Conservation (phyloP, 2,797 vertebrate genomes). For the Danio kyathit region DNA sequence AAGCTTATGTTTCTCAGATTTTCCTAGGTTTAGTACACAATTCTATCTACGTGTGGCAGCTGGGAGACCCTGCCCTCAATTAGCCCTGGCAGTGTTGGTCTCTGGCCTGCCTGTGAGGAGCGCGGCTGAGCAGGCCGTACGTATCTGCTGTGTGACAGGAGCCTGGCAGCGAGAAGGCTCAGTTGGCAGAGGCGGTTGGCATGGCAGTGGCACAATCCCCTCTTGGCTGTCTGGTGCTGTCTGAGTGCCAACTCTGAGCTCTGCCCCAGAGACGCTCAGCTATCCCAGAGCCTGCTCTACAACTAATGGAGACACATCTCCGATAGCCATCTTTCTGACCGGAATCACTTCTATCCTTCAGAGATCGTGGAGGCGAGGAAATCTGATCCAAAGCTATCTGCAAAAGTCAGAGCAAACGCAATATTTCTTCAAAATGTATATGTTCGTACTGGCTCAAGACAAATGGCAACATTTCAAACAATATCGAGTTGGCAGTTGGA, state of each 20-base stretch:
- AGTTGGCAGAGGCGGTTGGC: slow-evolving; percentile 55
- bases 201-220: slow-evolving; percentile 53
- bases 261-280: slow-evolving; percentile 26
- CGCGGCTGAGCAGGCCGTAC: slow-evolving; percentile 52
- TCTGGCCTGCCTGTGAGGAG: slow-evolving; percentile 55
- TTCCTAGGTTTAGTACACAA: slow-evolving; percentile 51
- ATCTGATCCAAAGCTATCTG: slow-evolving; percentile 29
- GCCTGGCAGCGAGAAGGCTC: slow-evolving; percentile 58
- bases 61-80: slow-evolving; percentile 54
- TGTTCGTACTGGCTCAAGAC: not conserved
- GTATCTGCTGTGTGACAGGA: slow-evolving; percentile 66
- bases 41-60: slow-evolving; percentile 56
- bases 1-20: slow-evolving; percentile 44
- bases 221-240: slow-evolving; percentile 49
- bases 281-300: slow-evolving; percentile 13
- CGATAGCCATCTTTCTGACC: slow-evolving; percentile 19
- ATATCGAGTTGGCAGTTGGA: slow-evolving; percentile 8
- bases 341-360: slow-evolving; percentile 11
- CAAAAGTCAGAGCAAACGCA: not conserved
- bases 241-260: slow-evolving; percentile 53
- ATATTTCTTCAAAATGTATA: slow-evolving; percentile 8
- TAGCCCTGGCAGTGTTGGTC: slow-evolving; percentile 53
- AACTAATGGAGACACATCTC: slow-evolving; percentile 47
- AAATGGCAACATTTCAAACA: slow-evolving; percentile 23
- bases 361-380: not conserved